Base-by-base conservation (phyloP, 2,113 vertebrate species). In the Chlamydotis undulata region DNA sequence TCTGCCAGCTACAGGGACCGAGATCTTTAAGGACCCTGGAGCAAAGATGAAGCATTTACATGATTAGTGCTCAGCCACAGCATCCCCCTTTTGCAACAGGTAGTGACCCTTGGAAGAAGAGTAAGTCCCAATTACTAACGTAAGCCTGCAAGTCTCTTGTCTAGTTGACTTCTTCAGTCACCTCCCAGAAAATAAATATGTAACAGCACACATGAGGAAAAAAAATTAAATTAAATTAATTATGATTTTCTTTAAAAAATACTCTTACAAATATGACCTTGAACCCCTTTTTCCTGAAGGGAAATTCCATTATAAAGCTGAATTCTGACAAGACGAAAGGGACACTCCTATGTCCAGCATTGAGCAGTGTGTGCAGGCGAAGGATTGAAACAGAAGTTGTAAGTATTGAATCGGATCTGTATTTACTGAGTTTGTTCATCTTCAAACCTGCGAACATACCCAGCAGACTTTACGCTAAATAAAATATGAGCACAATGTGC, bases 21-120 rank as follows among this genome's bases (percentile, higher is more conserved):
- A 67, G 24, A 14, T 29, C 83, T 80, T 50, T 14, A 47, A 23
- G 80, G 59, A 29, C 12, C 25, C 73, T 50, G 33, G 67, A 49
- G 56, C 0, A 0, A 33, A 50, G 45, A 41, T 1, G 3, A n/a
- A 70, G 33, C 18, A 8, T 31, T 39, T 31, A 10, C 13, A 25
- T 0, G 5, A 35, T 1, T 12, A 23, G 18, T 2, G 33, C 12
- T 16, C 19, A 7, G 16, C 26, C 76, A 3, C 1, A 17, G 55
- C 56, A 57, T 5, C 7, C 23, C 45, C 24, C 33, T 45, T 28
- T 19, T 21, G 56, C 31, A 39, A 8, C 6, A 18, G 1, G 5
- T 7, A 18, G 45, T 0, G 41, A 50, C 1, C 29, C 53, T 2
- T 14, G 55, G 67, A 7, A 11, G 60, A 25, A 64, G 28, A 57